phyloP scores from a whole-genome alignment of 1,140 invertebrate species.

The Caenorhabditis remanei region DNA sequence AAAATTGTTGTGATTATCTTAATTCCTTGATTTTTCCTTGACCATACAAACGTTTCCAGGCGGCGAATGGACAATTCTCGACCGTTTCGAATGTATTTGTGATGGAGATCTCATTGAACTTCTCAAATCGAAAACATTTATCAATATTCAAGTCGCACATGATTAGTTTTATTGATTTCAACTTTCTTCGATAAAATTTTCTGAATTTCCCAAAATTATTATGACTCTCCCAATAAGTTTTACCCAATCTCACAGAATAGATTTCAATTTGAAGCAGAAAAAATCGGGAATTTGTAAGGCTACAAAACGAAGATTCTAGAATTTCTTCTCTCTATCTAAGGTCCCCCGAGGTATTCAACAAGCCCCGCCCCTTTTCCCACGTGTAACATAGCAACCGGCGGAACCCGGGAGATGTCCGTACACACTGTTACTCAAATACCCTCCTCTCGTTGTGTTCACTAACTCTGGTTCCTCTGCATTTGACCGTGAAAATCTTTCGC shows the following conservation, averaged over 20 bases:
- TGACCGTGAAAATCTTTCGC: constrained; percentile 61
- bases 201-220: too few relatives aligned
- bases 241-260: too few relatives aligned
- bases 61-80: constrained; percentile 31
- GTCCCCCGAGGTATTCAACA: not conserved
- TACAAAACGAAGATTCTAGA: too few relatives aligned
- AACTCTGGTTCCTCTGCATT: constrained; percentile 55
- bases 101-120: constrained; percentile 30
- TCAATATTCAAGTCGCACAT: constrained; percentile 45
- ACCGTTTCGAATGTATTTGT: constrained; percentile 35
- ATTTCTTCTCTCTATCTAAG: not conserved
- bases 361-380: not conserved
- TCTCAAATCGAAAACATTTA: constrained; percentile 38
- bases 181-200: too few relatives aligned
- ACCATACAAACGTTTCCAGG: constrained; percentile 20
- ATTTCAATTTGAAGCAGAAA: too few relatives aligned
- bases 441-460: too few relatives aligned
- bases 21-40: too few relatives aligned
- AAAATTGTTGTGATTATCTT: too few relatives aligned
- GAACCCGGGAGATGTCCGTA: constrained; percentile 42
- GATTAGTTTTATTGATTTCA: not conserved
- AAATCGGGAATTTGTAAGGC: too few relatives aligned
- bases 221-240: too few relatives aligned
- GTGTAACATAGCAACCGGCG: not conserved
- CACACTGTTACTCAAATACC: not conserved